Percentiles rank a stretch among this genome's conserved stretches.
phyloP scores from a whole-genome alignment of 2,113 vertebrate species.

The Plestiodon gilberti region DNA sequence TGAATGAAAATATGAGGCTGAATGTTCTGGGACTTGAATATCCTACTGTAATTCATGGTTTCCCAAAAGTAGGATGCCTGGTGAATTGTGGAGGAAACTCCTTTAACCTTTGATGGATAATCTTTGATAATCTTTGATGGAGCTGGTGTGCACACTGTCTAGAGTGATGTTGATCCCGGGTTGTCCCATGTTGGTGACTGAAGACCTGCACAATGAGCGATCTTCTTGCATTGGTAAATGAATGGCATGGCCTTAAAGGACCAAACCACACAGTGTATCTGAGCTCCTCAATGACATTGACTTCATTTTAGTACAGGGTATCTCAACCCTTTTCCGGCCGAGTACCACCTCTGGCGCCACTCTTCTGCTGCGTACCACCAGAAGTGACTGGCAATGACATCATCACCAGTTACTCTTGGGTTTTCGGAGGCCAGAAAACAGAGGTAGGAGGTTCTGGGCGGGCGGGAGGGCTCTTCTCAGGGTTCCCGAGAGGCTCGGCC shows the following conservation, averaged over 20 bases:
- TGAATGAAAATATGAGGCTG: slow-evolving; percentile 20
- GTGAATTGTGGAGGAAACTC: no score
- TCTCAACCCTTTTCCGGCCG: no score
- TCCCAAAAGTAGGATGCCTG: not conserved
- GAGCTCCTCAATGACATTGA: not conserved
- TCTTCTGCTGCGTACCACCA: no score
- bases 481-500: no score
- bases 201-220: not conserved
- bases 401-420: no score
- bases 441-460: no score
- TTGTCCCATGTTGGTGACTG: not conserved
- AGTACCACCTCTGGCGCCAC: no score
- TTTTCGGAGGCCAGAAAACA: no score
- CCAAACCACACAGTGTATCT: no score
- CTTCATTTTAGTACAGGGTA: not conserved
- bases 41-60: not conserved
- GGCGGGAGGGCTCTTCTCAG: no score
- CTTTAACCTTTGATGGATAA: not conserved
- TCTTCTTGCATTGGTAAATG: not conserved
- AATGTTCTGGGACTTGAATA: slow-evolving; percentile 5
- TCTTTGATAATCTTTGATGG: not conserved
- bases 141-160: not conserved
- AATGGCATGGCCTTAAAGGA: not conserved
- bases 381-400: no score
- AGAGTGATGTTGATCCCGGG: not conserved